These are phyloP conservation scores for Hystrix cristata DNA, from an alignment of 2,113 vertebrate species.

Conservation along the genomic window DNA sequence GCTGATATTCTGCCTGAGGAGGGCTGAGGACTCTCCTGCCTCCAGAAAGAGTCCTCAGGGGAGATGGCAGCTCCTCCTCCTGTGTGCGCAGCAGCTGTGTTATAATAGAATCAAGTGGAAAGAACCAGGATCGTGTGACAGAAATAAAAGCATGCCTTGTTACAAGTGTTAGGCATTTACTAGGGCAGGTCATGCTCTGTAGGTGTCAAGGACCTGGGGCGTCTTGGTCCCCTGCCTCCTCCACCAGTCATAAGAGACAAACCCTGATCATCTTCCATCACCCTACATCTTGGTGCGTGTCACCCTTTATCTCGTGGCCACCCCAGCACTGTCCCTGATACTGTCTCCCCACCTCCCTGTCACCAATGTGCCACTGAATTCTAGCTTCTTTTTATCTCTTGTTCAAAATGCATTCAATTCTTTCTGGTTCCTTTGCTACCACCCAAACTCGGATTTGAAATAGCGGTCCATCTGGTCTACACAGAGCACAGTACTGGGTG, in stretches of 20 bases:
- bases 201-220: not conserved
- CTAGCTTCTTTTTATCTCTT: not conserved
- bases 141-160: not conserved
- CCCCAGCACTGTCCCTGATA: not conserved
- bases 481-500: accelerated
- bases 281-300: not conserved
- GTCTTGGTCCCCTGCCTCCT: not conserved
- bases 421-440: too few relatives aligned
- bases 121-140: not conserved
- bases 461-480: constrained; percentile 11
- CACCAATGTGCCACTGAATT: not conserved
- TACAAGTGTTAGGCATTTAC: not conserved
- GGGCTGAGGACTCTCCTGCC: not conserved
- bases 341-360: not conserved
- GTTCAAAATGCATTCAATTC: not conserved
- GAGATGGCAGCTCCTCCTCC: accelerated
- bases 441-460: not conserved
- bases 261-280: not conserved
- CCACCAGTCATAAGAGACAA: accelerated
- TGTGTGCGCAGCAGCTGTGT: not conserved
- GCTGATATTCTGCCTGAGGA: not conserved
- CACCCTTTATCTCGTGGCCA: not conserved
- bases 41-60: not conserved
- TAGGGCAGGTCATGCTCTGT: not conserved
- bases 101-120: not conserved